These are phyloP conservation scores for Drosophila cardini DNA, from an alignment of 1,140 invertebrate species.

Conservation along the genomic window DNA sequence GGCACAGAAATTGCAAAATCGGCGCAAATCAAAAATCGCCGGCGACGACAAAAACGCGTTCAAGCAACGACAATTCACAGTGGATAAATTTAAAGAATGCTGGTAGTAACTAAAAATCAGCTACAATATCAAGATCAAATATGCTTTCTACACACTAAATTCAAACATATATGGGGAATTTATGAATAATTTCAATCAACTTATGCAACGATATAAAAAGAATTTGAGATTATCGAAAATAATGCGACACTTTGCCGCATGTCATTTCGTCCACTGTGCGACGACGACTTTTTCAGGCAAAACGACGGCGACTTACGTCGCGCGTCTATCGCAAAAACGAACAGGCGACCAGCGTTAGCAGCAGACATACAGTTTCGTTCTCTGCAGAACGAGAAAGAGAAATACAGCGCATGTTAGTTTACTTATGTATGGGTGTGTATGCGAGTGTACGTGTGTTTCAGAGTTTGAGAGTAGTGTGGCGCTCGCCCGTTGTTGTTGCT, in stretches of 20 bases:
- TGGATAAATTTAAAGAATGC: conserved; percentile 16
- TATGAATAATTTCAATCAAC: not conserved
- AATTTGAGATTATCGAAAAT: conserved; percentile 4
- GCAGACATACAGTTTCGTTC: conserved; percentile 32
- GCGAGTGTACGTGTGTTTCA: not conserved
- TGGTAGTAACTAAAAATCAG: not conserved
- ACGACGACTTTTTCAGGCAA: conserved; percentile 70
- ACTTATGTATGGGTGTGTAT: not conserved
- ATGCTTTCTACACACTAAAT: not conserved
- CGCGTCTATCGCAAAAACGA: conserved; percentile 84
- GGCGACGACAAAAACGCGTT: conserved; percentile 77
- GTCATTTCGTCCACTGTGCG: conserved; percentile 51
- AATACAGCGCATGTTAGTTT: not conserved
- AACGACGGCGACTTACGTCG: conserved; percentile 82
- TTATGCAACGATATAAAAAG: not conserved
- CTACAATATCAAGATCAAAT: not conserved
- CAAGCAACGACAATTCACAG: conserved; percentile 46
- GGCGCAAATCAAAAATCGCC: conserved; percentile 75
- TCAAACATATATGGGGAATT: conserved; percentile 16
- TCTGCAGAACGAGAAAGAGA: conserved; percentile 15
- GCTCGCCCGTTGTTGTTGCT: conserved; percentile 15
- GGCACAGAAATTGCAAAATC: conserved; percentile 75
- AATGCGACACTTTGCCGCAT: not conserved
- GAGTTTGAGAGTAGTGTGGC: conserved; percentile 10
- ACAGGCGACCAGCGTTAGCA: conserved; percentile 69